Conservation (phyloP, 2,888 invertebrate genomes). For the Nesidiocoris tenuis region DNA sequence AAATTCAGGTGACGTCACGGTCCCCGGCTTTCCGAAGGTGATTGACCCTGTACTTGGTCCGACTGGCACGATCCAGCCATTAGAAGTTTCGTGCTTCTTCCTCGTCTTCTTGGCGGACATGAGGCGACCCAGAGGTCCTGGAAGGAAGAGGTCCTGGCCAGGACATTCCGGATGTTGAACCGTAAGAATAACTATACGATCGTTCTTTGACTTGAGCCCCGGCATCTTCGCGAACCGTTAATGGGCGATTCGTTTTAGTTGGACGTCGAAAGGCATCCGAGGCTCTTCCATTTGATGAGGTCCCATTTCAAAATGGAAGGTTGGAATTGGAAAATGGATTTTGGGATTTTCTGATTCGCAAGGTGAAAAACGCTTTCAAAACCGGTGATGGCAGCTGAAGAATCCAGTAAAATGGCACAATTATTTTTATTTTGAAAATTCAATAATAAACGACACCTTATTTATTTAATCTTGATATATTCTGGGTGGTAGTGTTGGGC, state of each 20-base stretch:
- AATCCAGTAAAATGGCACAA: no score
- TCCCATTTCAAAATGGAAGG: no score
- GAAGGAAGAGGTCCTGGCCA: background rate
- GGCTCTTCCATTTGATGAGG: no score
- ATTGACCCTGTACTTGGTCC: slow-evolving; percentile 23
- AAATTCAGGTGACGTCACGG: slow-evolving; percentile 14
- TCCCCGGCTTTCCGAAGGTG: background rate
- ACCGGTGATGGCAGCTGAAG: no score
- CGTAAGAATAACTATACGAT: slow-evolving; percentile 17
- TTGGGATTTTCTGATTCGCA: no score
- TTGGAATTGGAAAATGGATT: no score
- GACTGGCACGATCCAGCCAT: slow-evolving; percentile 24
- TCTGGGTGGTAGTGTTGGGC: no score
- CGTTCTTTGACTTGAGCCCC: background rate
- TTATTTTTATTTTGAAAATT: no score
- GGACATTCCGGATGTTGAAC: slow-evolving; percentile 31
- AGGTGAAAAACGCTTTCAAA: no score
- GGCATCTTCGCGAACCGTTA: background rate
- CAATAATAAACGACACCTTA: no score
- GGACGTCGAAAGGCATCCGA: no score
- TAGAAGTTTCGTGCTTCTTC: slow-evolving; percentile 28
- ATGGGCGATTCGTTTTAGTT: background rate
- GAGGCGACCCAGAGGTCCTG: background rate
- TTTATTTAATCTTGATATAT: no score
- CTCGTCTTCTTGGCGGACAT: slow-evolving; percentile 1